phyloP scores from a whole-genome alignment of 2,888 invertebrate species.

The Rhynchonema sp. region DNA sequence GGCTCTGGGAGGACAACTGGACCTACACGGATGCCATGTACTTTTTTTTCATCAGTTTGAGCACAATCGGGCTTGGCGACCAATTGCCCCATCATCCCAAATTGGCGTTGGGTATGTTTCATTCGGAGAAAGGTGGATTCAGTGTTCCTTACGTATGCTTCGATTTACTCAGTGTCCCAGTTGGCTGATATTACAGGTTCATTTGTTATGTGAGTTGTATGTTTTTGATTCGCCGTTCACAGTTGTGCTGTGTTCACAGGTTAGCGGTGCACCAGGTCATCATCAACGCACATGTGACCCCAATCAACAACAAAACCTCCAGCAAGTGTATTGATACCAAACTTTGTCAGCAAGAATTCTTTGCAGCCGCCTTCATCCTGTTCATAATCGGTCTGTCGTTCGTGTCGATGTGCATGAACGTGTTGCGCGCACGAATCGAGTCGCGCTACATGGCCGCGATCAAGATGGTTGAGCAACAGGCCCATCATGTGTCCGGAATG shows the following conservation, averaged over 20 bases:
- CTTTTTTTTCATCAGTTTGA: constrained; percentile 22
- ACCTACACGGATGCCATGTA: constrained; percentile 19
- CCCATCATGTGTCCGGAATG: too few species aligned
- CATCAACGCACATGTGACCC: too few species aligned
- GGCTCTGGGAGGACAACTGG: constrained; percentile 19
- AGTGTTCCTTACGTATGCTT: neutral
- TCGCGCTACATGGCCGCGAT: constrained; percentile 19
- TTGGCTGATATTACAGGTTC: neutral
- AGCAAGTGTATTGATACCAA: too few species aligned
- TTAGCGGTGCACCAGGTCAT: too few species aligned
- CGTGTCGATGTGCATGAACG: too few species aligned
- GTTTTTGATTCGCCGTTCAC: too few species aligned
- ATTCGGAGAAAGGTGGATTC: too few species aligned
- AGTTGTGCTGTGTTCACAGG: too few species aligned
- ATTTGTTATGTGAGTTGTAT: too few species aligned
- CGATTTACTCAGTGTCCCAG: neutral
- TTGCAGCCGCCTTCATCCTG: constrained; percentile 17
- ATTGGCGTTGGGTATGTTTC: constrained; percentile 13
- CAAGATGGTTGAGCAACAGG: constrained; percentile 18
- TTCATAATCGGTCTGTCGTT: constrained; percentile 20
- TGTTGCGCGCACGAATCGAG: constrained; percentile 14
- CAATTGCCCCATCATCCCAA: constrained; percentile 19
- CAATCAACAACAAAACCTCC: too few species aligned
- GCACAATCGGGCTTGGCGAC: too few species aligned
- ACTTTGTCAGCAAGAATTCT: too few species aligned